Conservation (phyloP, 2,797 vertebrate genomes). For the Decapterus maruadsi region DNA sequence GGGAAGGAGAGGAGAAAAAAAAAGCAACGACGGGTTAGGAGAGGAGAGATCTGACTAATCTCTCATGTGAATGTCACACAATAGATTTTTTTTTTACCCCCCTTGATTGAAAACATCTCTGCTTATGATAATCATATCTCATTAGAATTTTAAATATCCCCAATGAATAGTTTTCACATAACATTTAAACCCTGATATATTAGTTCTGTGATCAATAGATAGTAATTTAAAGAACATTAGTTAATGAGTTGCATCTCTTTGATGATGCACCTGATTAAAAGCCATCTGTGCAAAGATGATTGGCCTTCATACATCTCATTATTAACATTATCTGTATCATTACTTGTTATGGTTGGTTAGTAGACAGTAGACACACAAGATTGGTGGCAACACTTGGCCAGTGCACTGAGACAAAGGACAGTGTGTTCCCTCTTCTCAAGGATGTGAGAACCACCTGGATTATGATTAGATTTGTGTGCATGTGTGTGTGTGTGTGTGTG, state of each 20-base stretch:
- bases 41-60: conserved; percentile 67
- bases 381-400: conserved; percentile 35
- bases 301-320: conserved; percentile 48
- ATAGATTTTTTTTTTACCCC: conserved; percentile 7
- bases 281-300: conserved; percentile 34
- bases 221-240: background rate
- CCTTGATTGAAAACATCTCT: background rate
- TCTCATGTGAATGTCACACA: conserved; percentile 41
- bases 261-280: conserved; percentile 36
- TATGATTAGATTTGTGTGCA: conserved; percentile 2
- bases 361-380: conserved; percentile 26
- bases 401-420: conserved; percentile 56
- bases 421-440: conserved; percentile 54
- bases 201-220: conserved; percentile 10
- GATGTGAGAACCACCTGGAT: conserved; percentile 28
- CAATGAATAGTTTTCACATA: background rate
- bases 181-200: background rate
- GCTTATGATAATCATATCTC: background rate
- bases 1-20: conserved; percentile 59
- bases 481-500: background rate
- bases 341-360: conserved; percentile 22
- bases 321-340: conserved; percentile 44
- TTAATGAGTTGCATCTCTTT: conserved; percentile 18
- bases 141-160: background rate
- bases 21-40: conserved; percentile 69